Base-by-base conservation (phyloP, 2,113 vertebrate species). In the Sylvia atricapilla region DNA sequence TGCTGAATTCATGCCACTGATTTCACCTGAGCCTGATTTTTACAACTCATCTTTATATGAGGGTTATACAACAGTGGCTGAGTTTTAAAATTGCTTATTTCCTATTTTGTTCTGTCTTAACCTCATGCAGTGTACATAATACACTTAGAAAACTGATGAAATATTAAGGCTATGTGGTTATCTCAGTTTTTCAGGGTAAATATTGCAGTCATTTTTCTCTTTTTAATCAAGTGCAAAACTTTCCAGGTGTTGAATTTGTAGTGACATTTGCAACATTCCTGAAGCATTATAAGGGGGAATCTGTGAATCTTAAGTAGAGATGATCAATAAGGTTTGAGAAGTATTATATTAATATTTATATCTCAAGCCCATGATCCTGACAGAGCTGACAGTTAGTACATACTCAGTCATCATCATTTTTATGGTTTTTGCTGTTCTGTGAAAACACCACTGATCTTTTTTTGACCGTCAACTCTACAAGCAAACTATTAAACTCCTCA, bases 261-360 rank as follows among this genome's bases (percentile, higher is more conserved):
- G 64, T 43, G 37, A 77, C 56, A 81, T 90, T 96, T 80, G 43
- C 72, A 81, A 27, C 3, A 1, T 37, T 93, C 39, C 56, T 59
- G 60, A 90, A 88, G 56, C 28, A 24, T 60, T 83, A 50, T 25
- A 62, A 86, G 37, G 22, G 19, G 19, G 14, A 77, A 74, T n/a
- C 25, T 72, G 68, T 50, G 64, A 81, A 89, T 96, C 86, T 89
- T 82, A 96, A 93, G 62, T 24, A 93, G 35, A 25, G 21, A 41
- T 37, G 77, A 92, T 94, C 87, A 52, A 88, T 93, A 94, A 60
- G 9, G 17, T 75, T 78, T 87, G 69, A 89, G 78, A 89, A 95
- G 84, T 87, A 79, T 43, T 69, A 19, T 73, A 90, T 86, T 87
- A 92, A 94, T 89, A 73, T 53, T 72, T 72, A 5, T 73, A 83